Conservation (phyloP, 2,888 invertebrate genomes). For the Synanthedon andrenaeformis region DNA sequence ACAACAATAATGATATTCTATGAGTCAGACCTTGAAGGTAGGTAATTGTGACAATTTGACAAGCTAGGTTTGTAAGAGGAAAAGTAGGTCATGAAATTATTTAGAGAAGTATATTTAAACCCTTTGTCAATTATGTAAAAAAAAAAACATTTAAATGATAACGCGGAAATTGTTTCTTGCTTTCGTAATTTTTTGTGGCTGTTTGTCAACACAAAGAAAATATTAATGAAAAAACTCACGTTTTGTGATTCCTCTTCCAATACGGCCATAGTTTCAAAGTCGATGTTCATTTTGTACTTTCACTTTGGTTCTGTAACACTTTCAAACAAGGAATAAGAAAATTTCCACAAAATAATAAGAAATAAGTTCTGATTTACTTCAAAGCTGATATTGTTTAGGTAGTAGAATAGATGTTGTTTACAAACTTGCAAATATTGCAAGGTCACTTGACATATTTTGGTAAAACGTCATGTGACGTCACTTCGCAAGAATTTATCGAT, state of each 20-base stretch:
- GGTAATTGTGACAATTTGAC: too few species aligned
- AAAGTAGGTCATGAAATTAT: too few species aligned
- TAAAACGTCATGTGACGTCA: constrained; percentile 38
- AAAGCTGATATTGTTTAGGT: constrained; percentile 64
- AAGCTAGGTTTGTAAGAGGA: too few species aligned
- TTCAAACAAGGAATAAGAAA: constrained; percentile 48
- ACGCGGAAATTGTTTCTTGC: too few species aligned
- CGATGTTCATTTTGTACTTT: constrained; percentile 57
- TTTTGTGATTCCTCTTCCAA: constrained; percentile 72
- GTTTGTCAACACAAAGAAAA: too few species aligned
- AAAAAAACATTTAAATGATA: too few species aligned
- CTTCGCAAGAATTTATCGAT: neutral
- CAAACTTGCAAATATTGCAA: constrained; percentile 84
- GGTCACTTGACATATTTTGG: constrained; percentile 73
- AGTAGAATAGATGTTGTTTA: constrained; percentile 63
- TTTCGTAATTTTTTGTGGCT: too few species aligned
- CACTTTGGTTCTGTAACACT: constrained; percentile 8
- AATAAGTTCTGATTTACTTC: constrained; percentile 47
- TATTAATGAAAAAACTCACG: constrained; percentile 45
- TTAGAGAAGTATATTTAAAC: too few species aligned
- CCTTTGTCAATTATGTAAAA: too few species aligned
- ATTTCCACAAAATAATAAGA: constrained; percentile 57
- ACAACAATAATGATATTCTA: too few species aligned
- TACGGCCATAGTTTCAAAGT: constrained; percentile 73
- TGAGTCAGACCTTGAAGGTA: too few species aligned